Evolutionary conservation across 2,888 invertebrate species (phyloP).

Genomic region (Callosobruchus maculatus): DNA sequence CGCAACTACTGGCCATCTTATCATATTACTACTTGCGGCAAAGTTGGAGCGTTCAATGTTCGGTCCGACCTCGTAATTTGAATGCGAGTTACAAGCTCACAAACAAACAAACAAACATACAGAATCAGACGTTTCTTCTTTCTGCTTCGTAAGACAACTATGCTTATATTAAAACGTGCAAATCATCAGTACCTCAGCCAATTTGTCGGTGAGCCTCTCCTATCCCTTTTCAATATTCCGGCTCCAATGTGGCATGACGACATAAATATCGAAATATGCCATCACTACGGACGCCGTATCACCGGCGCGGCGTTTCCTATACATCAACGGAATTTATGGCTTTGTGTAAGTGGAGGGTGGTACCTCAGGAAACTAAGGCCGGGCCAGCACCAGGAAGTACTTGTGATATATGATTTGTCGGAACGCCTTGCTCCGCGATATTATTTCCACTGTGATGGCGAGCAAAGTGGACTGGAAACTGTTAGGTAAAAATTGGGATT

Average conservation of each 20-base stretch:
- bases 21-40: too few species aligned
- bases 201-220: not conserved
- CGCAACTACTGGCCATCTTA: too few species aligned
- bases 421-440: not conserved
- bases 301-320: not conserved
- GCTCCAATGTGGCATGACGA: not conserved
- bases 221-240: not conserved
- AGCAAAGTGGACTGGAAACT: too few species aligned
- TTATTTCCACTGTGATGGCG: not conserved
- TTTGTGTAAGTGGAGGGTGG: not conserved
- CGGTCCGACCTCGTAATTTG: too few species aligned
- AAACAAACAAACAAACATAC: too few species aligned
- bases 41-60: too few species aligned
- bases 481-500: too few species aligned
- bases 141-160: too few species aligned
- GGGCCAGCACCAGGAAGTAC: not conserved
- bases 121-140: too few species aligned
- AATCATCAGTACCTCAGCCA: not conserved
- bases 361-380: not conserved
- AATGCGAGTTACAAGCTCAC: too few species aligned
- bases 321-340: not conserved
- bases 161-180: too few species aligned
- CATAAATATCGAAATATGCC: not conserved
- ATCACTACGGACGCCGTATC: not conserved
- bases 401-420: not conserved